A percentile compares a stretch with the other conserved stretches of the same genome.
Evolutionary conservation across 64 coral and sea anemone genomes (phyloP).

Genomic region (Acropora yongei): DNA sequence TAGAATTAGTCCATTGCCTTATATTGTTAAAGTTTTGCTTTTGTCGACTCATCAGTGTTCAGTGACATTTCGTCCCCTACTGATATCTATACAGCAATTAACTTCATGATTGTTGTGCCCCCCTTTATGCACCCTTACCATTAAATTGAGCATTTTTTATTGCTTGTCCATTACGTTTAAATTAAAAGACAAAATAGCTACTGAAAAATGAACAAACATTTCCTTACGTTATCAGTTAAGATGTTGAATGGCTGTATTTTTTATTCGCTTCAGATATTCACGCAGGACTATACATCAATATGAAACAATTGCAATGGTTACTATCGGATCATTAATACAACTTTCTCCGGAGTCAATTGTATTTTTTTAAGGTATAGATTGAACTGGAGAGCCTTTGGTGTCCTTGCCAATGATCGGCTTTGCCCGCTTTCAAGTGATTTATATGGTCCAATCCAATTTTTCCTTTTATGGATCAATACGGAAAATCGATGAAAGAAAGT

Average conservation of each 20-base stretch:
- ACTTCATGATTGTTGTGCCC: not conserved
- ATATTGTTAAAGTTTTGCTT: not conserved
- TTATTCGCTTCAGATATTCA: too few relatives aligned
- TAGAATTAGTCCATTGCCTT: not conserved
- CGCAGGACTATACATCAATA: too few relatives aligned
- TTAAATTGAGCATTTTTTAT: not conserved
- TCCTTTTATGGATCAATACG: too few relatives aligned
- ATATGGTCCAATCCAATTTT: too few relatives aligned
- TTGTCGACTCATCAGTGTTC: slow-evolving; percentile 6
- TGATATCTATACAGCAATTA: slow-evolving; percentile 1
- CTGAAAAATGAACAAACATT: not conserved
- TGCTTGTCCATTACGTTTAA: not conserved
- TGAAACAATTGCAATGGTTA: too few relatives aligned
- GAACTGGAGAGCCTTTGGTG: not conserved
- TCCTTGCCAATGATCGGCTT: not conserved
- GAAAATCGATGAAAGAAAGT: too few relatives aligned
- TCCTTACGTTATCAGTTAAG: not conserved
- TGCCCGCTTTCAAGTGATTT: too few relatives aligned
- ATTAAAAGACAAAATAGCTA: not conserved
- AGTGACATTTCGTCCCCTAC: not conserved
- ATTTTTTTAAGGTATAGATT: not conserved
- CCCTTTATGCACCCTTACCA: not conserved
- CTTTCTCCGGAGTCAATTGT: not conserved
- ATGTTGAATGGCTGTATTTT: not conserved
- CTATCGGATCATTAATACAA: too few relatives aligned